phyloP scores from a whole-genome alignment of 2,113 vertebrate genomes.

The Megaleporinus macrocephalus region DNA sequence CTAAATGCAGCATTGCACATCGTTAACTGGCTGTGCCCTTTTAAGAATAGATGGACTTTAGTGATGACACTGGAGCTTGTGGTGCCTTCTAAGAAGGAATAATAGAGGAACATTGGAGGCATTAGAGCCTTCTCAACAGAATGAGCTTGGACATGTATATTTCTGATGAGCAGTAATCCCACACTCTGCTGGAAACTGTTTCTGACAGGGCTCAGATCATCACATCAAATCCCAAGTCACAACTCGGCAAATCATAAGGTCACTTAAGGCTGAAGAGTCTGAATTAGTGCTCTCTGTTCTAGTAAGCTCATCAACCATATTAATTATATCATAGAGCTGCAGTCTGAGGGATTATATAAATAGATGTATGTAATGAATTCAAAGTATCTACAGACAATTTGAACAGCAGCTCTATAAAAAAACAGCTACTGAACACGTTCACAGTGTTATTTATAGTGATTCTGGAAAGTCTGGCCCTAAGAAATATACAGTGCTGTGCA shows the following conservation, averaged over 20 bases:
- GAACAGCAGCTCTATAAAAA: background rate
- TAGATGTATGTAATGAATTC: background rate
- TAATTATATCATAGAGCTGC: no score
- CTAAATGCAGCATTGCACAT: no score
- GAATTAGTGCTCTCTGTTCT: background rate
- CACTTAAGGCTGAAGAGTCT: background rate
- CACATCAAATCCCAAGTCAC: background rate
- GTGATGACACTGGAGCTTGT: no score
- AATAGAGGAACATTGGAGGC: background rate
- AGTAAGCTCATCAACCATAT: background rate
- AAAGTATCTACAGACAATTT: background rate
- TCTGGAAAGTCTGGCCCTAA: no score
- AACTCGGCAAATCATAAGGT: background rate
- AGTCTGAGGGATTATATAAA: background rate
- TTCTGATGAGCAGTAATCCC: constrained; percentile 8
- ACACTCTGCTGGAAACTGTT: background rate
- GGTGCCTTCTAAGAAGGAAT: background rate
- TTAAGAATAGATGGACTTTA: no score
- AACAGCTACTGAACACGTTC: background rate
- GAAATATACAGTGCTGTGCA: no score
- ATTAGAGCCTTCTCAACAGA: background rate
- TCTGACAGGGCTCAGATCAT: constrained; percentile 16
- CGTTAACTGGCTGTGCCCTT: no score
- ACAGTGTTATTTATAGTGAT: background rate
- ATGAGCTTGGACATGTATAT: background rate